Evolutionary conservation across 1,140 invertebrate species (phyloP).

Genomic region (Ganaspis sp.): DNA sequence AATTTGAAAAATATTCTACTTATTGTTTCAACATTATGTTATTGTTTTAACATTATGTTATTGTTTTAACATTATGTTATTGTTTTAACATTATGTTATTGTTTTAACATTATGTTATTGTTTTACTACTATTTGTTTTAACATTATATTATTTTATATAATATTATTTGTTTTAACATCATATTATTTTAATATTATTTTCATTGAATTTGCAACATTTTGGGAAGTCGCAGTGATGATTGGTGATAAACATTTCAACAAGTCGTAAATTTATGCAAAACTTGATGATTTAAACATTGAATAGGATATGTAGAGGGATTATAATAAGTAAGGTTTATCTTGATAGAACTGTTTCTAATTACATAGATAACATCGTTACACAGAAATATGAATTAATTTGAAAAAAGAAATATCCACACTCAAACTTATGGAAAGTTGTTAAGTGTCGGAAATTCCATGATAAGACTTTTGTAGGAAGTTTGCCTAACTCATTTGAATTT

Average conservation of each 20-base stretch:
- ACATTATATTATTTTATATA: too few species aligned
- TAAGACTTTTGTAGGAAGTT: constrained; percentile 5
- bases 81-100: too few species aligned
- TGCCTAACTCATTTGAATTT: constrained; percentile 26
- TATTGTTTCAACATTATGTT: too few species aligned
- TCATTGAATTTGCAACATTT: too few species aligned
- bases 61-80: too few species aligned
- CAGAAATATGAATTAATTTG: constrained; percentile 2
- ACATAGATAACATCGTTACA: neutral
- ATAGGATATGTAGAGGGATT: neutral
- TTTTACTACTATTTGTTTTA: too few species aligned
- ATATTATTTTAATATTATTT: too few species aligned
- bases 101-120: too few species aligned
- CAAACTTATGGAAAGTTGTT: neutral
- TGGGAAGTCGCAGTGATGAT: neutral
- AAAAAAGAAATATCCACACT: neutral
- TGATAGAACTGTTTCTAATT: neutral
- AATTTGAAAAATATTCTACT: too few species aligned
- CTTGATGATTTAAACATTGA: neutral
- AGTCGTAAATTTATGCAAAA: neutral
- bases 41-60: too few species aligned
- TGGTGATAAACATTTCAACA: neutral
- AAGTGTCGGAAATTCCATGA: constrained; percentile 11
- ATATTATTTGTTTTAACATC: too few species aligned
- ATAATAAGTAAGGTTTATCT: neutral